Evolutionary conservation across 1,140 invertebrate genomes (phyloP).

Genomic region (Cyclargus thomasi): DNA sequence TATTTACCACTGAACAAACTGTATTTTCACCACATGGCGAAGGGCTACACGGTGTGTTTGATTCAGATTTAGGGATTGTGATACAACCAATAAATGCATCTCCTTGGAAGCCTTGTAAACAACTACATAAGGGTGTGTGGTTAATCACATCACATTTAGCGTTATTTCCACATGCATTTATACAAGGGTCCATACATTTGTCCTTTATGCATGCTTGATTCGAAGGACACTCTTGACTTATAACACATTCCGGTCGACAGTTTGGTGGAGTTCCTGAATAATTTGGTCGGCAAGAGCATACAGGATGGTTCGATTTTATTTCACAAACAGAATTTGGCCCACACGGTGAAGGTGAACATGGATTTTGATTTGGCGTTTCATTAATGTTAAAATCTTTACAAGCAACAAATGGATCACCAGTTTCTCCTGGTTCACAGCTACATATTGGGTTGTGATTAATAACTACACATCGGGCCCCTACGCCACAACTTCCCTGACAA

Average conservation of each 20-base stretch:
- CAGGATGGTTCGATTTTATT: conserved; percentile 84
- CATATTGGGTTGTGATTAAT: conserved; percentile 90
- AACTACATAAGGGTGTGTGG: conserved; percentile 88
- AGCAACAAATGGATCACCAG: conserved; percentile 87
- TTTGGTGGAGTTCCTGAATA: conserved; percentile 84
- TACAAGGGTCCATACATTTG: conserved; percentile 87
- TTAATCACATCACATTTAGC: conserved; percentile 87
- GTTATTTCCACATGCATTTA: conserved; percentile 84
- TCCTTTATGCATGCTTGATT: conserved; percentile 87
- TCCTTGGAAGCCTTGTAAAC: conserved; percentile 83
- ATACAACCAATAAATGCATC: conserved; percentile 88
- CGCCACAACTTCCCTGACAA: conserved; percentile 85
- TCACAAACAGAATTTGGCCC: conserved; percentile 90
- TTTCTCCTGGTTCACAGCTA: conserved; percentile 82
- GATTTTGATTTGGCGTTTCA: conserved; percentile 75
- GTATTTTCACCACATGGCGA: conserved; percentile 89
- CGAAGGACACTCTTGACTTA: conserved; percentile 84
- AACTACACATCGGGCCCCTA: conserved; percentile 83
- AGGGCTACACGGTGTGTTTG: conserved; percentile 83
- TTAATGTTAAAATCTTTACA: conserved; percentile 77
- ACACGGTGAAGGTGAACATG: conserved; percentile 88
- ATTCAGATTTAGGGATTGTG: conserved; percentile 66
- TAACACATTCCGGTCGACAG: conserved; percentile 84
- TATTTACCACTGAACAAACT: conserved; percentile 81
- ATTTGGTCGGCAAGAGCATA: conserved; percentile 86